Evolutionary conservation across 2,797 vertebrate genomes (phyloP).

Genomic region (Phrynocephalus vlangalii): DNA sequence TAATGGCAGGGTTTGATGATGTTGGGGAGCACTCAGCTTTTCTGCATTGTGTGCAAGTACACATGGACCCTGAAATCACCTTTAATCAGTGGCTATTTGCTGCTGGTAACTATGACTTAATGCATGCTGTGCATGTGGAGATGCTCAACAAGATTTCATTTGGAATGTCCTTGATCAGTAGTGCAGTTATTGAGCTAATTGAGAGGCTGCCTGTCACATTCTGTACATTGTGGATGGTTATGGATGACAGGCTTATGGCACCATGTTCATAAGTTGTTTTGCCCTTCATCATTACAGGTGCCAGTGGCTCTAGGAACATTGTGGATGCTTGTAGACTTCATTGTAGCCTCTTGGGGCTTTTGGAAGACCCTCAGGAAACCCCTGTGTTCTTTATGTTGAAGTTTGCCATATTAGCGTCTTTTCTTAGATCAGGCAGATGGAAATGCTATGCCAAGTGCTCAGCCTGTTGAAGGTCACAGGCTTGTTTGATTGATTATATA

Average conservation of each 20-base stretch:
- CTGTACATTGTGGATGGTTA: neutral
- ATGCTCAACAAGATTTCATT: neutral
- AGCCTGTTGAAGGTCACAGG: neutral
- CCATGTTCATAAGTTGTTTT: neutral
- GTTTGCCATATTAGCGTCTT: neutral
- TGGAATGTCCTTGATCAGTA: neutral
- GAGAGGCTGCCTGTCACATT: neutral
- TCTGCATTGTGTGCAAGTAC: no score
- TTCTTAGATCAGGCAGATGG: neutral
- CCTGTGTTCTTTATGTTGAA: neutral
- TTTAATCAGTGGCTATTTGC: no score
- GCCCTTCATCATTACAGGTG: neutral
- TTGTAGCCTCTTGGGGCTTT: neutral
- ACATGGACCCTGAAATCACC: no score
- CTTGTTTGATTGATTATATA: constrained; percentile 10
- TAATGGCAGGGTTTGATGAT: no score
- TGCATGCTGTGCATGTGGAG: neutral
- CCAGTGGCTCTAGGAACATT: neutral
- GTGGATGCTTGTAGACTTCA: neutral
- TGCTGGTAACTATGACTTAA: no score
- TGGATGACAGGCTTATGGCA: neutral
- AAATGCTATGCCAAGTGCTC: neutral
- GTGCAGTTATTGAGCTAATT: neutral
- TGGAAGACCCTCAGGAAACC: neutral
- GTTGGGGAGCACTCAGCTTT: no score